phyloP scores from a whole-genome alignment of 2,797 vertebrate species.

The Chloroceryle inda region DNA sequence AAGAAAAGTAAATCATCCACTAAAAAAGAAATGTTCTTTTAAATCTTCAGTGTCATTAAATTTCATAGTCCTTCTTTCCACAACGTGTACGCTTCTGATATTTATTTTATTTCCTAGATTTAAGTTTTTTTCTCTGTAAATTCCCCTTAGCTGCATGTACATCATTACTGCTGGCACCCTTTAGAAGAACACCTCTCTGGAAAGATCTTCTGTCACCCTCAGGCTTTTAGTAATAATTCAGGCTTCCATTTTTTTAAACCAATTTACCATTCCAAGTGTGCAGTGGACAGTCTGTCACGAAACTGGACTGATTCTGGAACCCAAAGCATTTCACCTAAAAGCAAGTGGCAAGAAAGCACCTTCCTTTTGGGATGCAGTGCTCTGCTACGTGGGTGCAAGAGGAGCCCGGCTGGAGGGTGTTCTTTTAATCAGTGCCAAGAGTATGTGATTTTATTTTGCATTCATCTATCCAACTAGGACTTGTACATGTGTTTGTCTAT shows the following conservation, averaged over 20 bases:
- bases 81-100: background rate
- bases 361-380: background rate
- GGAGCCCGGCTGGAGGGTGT: background rate
- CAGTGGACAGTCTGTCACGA: background rate
- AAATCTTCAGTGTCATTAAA: background rate
- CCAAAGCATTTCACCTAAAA: background rate
- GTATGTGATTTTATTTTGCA: background rate
- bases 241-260: background rate
- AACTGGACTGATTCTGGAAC: background rate
- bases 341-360: background rate
- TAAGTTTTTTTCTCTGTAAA: background rate
- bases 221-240: background rate
- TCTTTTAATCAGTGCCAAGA: constrained; percentile 13
- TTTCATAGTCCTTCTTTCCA: background rate
- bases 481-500: background rate
- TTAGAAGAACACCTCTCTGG: background rate
- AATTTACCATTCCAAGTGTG: background rate
- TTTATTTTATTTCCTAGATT: background rate
- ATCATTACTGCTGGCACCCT: background rate
- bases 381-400: background rate
- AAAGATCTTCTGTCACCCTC: background rate
- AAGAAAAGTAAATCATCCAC: constrained; percentile 18
- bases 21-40: background rate
- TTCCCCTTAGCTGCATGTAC: background rate
- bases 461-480: background rate